Base-by-base conservation (phyloP, 2,888 invertebrate genomes). In the Macaria liturata region DNA sequence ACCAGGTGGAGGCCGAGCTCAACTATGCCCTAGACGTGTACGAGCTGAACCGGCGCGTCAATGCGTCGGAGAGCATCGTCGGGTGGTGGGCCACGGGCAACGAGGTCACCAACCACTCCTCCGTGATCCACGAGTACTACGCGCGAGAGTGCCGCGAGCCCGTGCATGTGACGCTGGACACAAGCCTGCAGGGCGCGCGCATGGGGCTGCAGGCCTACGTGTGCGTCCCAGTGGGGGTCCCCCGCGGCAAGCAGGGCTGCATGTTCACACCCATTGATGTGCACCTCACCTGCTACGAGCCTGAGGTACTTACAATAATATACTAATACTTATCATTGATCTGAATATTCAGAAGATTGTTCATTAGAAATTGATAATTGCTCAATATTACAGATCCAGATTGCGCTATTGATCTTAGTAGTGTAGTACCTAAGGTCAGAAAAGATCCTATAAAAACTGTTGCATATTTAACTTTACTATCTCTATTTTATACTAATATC, bases 41-140 rank as follows among this genome's bases (percentile, higher is more conserved):
- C 78, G 98, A 98, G 72, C 93, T 99, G 54, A 98, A 99, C 86
- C 95, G 96, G 66, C 95, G 97, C 76, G 98, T 99, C 1, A 98
- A 99, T 79, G 94, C 97, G 0, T 95, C 95, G 59, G 99, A 99
- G 90, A 95, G 94, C 69, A 98, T 99, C 76, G 98, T 99, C 54
- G 99, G 99, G 32, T 99, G 99, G 99, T 99, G 96, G 96, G 98
- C 99, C 1, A 99, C 99, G 0, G 98, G 99, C 53, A 96, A 97
- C 71, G 99, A 99, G 87, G 98, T 99, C 45, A 98, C 99, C 0
- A 98, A 97, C 80, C 98, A 98, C 89, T 98, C 98, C 54, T 97
- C 98, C 0, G 97, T 99, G 54, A 99, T 99, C 81, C 99, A 99
- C 79, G 98, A 99, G 83, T 99, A 99, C 90, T 99, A 99, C 86